Conservation (phyloP, 2,888 invertebrate species). For the Melangyna quadrimaculata region DNA sequence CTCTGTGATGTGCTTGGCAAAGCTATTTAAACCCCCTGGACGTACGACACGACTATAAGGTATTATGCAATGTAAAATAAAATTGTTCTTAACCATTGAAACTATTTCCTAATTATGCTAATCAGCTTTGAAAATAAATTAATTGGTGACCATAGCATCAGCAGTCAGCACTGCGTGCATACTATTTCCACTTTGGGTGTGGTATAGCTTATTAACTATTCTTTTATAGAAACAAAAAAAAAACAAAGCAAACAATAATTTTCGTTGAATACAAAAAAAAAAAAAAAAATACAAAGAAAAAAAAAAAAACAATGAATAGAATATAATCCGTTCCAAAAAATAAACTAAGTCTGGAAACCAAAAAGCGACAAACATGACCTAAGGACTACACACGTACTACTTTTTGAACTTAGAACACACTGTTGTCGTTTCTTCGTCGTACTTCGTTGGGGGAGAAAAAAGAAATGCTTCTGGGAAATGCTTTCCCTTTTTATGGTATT, state of each 20-base stretch:
- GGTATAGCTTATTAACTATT: slow-evolving; percentile 25
- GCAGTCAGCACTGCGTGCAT: slow-evolving; percentile 4
- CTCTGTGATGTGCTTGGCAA: slow-evolving; percentile 5
- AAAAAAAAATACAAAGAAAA: not conserved
- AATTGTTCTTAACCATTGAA: slow-evolving; percentile 1
- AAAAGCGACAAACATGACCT: slow-evolving; percentile 35
- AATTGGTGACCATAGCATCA: slow-evolving; percentile 13
- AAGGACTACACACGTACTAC: slow-evolving; percentile 31
- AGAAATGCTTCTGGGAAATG: slow-evolving; percentile 19
- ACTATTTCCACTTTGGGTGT: slow-evolving; percentile 36
- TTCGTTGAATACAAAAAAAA: not conserved
- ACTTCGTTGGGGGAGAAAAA: not conserved
- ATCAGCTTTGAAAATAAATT: slow-evolving; percentile 42
- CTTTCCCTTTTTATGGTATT: slow-evolving; percentile 29
- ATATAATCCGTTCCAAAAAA: not conserved
- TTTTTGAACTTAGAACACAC: slow-evolving; percentile 17
- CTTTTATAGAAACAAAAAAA: not conserved
- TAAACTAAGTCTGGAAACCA: not conserved
- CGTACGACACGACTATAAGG: not conserved
- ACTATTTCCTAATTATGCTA: slow-evolving; percentile 52
- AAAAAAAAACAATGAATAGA: too few species aligned
- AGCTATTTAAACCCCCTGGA: not conserved
- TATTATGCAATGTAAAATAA: slow-evolving; percentile 35
- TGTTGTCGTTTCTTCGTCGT: not conserved
- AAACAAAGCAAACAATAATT: not conserved